Percentiles rank a stretch among this genome's conserved stretches.
These are phyloP conservation scores for Drosophila recens DNA, from an alignment of 2,888 invertebrate species.

Conservation along the genomic window DNA sequence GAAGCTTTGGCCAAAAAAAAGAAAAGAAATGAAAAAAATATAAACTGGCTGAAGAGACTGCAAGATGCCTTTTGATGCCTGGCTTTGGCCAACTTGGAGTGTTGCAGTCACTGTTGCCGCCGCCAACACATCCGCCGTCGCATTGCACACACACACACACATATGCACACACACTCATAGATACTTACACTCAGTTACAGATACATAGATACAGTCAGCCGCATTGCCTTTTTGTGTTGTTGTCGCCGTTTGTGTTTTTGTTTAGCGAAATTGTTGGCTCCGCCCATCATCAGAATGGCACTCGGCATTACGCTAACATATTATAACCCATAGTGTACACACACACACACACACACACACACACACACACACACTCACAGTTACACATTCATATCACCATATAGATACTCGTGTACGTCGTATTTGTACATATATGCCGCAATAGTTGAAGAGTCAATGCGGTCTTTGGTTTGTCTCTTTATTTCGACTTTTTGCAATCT, in stretches of 20 bases:
- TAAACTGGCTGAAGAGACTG: slow-evolving; percentile 23
- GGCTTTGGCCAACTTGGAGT: slow-evolving; percentile 55
- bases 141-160: slow-evolving; percentile 39
- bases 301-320: slow-evolving; percentile 81
- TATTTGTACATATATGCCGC: slow-evolving; percentile 47
- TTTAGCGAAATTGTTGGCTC: slow-evolving; percentile 80
- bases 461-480: slow-evolving; percentile 79
- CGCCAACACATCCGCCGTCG: slow-evolving; percentile 72
- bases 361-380: slow-evolving; percentile 37
- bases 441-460: slow-evolving; percentile 79
- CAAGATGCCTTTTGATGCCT: slow-evolving; percentile 72
- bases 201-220: slow-evolving; percentile 42
- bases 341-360: slow-evolving; percentile 45
- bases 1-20: slow-evolving; percentile 49
- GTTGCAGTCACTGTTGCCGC: slow-evolving; percentile 55
- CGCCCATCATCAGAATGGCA: slow-evolving; percentile 81
- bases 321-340: slow-evolving; percentile 70
- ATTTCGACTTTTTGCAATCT: slow-evolving; percentile 58
- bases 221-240: slow-evolving; percentile 66
- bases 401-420: slow-evolving; percentile 21
- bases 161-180: slow-evolving; percentile 12
- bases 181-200: slow-evolving; percentile 12
- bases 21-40: slow-evolving; percentile 3
- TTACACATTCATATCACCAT: slow-evolving; percentile 11
- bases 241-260: slow-evolving; percentile 68